Conservation (phyloP, 2,113 vertebrate genomes). For the Strix uralensis region DNA sequence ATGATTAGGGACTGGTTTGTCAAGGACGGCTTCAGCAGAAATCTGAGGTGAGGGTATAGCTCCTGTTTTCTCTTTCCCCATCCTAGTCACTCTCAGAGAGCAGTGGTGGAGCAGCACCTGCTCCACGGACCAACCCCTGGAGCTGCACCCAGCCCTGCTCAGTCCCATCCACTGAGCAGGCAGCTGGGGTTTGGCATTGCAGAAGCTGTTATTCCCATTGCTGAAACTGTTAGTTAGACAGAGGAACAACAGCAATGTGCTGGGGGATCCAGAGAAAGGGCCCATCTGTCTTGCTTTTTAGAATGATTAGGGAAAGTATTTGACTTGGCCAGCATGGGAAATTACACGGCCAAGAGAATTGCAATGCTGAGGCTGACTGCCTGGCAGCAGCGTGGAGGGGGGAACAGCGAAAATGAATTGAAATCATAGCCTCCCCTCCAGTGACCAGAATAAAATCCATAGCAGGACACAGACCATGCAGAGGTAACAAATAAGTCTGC, state of each 20-base stretch:
- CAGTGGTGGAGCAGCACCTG: not conserved
- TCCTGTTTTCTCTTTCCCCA: not conserved
- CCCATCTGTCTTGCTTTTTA: constrained; percentile 4
- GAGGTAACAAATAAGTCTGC: not conserved
- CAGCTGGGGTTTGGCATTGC: rapidly evolving
- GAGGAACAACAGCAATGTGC: not conserved
- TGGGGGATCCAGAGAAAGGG: not conserved
- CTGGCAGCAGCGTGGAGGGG: rapidly evolving
- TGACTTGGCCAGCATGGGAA: not conserved
- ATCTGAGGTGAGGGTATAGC: not conserved
- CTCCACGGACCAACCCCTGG: not conserved
- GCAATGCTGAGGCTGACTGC: not conserved
- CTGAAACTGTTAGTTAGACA: not conserved
- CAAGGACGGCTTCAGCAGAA: not conserved
- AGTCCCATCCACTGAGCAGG: not conserved
- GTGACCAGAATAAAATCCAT: not conserved
- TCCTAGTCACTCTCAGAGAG: not conserved
- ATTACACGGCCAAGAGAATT: not conserved
- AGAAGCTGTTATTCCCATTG: not conserved
- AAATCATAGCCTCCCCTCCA: not conserved
- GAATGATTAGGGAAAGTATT: not conserved
- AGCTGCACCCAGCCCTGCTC: not conserved
- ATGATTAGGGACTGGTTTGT: not conserved
- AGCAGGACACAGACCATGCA: not conserved
- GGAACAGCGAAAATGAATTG: not conserved